Conservation (phyloP, 2,888 invertebrate genomes). For the Acanthoscelides obtectus region DNA sequence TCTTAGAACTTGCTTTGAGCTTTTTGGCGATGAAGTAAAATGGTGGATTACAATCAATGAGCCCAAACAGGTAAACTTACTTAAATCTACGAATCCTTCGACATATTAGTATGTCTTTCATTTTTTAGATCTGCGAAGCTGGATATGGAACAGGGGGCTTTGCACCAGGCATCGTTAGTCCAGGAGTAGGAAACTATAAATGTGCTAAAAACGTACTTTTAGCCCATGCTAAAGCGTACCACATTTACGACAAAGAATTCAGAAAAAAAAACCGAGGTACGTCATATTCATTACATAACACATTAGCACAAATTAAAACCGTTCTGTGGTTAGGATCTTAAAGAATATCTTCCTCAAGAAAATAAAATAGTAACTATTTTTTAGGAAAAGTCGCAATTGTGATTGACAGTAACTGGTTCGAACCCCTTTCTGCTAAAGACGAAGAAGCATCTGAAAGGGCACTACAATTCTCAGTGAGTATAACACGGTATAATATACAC, state of each 20-base stretch:
- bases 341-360: too few species aligned
- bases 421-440: conserved; percentile 22
- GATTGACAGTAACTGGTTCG: conserved; percentile 21
- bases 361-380: conserved; percentile 6
- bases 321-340: too few species aligned
- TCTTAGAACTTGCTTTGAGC: conserved; percentile 35
- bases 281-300: background rate
- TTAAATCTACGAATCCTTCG: background rate
- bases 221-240: conserved; percentile 61
- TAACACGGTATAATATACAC: too few species aligned
- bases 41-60: conserved; percentile 55
- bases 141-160: conserved; percentile 34
- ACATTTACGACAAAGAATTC: conserved; percentile 56
- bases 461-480: conserved; percentile 24
- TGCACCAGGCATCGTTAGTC: conserved; percentile 38
- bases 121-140: conserved; percentile 27
- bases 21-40: conserved; percentile 48
- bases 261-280: conserved; percentile 28
- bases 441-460: conserved; percentile 21
- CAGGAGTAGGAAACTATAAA: conserved; percentile 55
- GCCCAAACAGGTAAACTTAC: conserved; percentile 30
- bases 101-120: too few species aligned
- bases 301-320: background rate
- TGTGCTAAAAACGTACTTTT: conserved; percentile 59
- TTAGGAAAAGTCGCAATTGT: conserved; percentile 31